Percentiles rank a stretch among this genome's conserved stretches.
phyloP scores from a whole-genome alignment of 1,140 invertebrate species.

The Leptinotarsa texana region DNA sequence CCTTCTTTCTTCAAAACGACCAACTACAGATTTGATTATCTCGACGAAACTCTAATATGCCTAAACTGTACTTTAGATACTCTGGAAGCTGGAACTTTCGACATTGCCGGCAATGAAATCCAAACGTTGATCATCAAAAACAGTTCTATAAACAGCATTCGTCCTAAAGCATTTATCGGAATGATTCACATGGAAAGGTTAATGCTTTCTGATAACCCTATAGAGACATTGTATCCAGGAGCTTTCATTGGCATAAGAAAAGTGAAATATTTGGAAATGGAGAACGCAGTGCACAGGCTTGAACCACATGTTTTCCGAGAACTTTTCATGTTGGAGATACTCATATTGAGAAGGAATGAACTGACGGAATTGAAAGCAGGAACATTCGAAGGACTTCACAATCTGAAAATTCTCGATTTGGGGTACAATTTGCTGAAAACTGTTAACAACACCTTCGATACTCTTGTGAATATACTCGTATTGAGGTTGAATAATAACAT shows the following conservation, averaged over 20 bases:
- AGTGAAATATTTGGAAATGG: slow-evolving; percentile 35
- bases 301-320: slow-evolving; percentile 28
- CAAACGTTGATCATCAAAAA: slow-evolving; percentile 42
- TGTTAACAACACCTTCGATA: slow-evolving; percentile 62
- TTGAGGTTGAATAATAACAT: slow-evolving; percentile 54
- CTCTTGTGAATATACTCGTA: slow-evolving; percentile 59
- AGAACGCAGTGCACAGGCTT: slow-evolving; percentile 17
- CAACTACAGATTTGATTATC: slow-evolving; percentile 50
- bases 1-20: slow-evolving; percentile 45
- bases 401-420: slow-evolving; percentile 61
- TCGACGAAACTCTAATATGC: slow-evolving; percentile 52
- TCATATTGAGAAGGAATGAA: slow-evolving; percentile 45
- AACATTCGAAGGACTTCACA: slow-evolving; percentile 48
- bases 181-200: slow-evolving; percentile 47
- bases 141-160: slow-evolving; percentile 41
- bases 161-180: slow-evolving; percentile 46
- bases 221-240: slow-evolving; percentile 40
- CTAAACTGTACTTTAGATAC: slow-evolving; percentile 44
- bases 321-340: slow-evolving; percentile 20
- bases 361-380: slow-evolving; percentile 39
- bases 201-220: slow-evolving; percentile 45
- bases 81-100: slow-evolving; percentile 45
- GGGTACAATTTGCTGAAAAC: slow-evolving; percentile 63
- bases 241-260: slow-evolving; percentile 48
- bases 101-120: slow-evolving; percentile 51